These are phyloP conservation scores for Pangasius macronema DNA, from an alignment of 2,797 vertebrate genomes.

Conservation along the genomic window DNA sequence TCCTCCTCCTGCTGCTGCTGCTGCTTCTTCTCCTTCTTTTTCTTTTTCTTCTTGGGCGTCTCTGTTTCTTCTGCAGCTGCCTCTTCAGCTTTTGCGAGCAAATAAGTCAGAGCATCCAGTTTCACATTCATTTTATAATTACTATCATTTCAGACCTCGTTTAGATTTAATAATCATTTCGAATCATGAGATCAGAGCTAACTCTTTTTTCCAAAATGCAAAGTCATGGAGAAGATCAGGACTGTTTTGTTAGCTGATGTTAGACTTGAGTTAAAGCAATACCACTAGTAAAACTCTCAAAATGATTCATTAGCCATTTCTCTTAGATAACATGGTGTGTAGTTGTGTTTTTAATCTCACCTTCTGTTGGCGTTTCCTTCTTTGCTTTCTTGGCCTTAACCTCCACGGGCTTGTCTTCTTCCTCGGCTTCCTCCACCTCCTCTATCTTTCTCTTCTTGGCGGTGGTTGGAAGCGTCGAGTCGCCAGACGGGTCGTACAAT, in stretches of 20 bases:
- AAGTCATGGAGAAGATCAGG: background rate
- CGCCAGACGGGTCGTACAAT: conserved; percentile 91
- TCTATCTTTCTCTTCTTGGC: conserved; percentile 93
- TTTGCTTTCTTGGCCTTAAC: conserved; percentile 89
- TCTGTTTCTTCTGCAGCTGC: conserved; percentile 61
- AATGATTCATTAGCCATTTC: background rate
- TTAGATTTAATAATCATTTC: background rate
- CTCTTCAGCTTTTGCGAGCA: conserved; percentile 52
- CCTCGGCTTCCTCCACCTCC: conserved; percentile 75
- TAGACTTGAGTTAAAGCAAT: background rate
- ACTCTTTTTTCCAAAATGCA: background rate
- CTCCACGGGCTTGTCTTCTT: conserved; percentile 62
- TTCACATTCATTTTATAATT: background rate
- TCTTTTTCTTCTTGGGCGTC: conserved; percentile 79
- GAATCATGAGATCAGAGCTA: background rate
- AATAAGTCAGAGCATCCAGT: background rate
- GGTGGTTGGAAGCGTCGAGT: conserved; percentile 87
- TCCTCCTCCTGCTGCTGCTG: conserved; percentile 35
- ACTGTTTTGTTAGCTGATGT: background rate
- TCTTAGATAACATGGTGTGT: background rate
- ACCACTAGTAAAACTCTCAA: background rate
- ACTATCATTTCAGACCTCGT: background rate
- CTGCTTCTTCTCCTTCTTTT: conserved; percentile 71
- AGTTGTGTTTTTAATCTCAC: conserved; percentile 58
- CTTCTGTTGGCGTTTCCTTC: conserved; percentile 70